phyloP scores from a whole-genome alignment of 2,113 vertebrate genomes.

The Dissostichus mawsoni region DNA sequence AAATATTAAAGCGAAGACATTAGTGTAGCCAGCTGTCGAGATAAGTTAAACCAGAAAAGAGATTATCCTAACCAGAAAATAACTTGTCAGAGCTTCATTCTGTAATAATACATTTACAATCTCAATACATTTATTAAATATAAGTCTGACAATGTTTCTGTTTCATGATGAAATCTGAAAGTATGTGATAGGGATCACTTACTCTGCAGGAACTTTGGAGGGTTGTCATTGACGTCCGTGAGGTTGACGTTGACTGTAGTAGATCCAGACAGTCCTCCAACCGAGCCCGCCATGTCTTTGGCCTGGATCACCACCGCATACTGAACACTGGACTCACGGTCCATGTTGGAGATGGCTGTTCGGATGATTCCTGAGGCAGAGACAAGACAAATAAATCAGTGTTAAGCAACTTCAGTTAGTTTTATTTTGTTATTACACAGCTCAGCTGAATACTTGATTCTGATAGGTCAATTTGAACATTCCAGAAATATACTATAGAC shows the following conservation, averaged over 20 bases:
- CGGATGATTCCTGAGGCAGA: conserved; percentile 90
- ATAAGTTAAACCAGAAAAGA: neutral
- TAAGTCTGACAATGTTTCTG: neutral
- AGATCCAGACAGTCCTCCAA: conserved; percentile 94
- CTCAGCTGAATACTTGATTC: no score
- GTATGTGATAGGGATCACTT: conserved; percentile 61
- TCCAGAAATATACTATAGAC: no score
- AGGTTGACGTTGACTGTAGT: conserved; percentile 94
- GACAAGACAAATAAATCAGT: neutral
- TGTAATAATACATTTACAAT: neutral
- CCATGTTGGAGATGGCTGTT: conserved; percentile 93
- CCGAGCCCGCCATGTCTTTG: conserved; percentile 98
- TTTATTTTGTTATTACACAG: no score
- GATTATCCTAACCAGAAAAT: neutral
- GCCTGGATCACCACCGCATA: conserved; percentile 95
- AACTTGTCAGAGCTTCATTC: neutral
- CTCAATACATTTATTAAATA: neutral
- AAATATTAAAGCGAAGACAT: no score
- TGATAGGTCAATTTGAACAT: no score
- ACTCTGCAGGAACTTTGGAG: conserved; percentile 93
- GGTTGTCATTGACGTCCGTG: conserved; percentile 84
- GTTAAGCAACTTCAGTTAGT: no score
- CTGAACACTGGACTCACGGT: conserved; percentile 92
- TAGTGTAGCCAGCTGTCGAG: neutral
- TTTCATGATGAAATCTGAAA: neutral